These are phyloP conservation scores for Poecilus cupreus DNA, from an alignment of 2,888 invertebrate species.

Conservation along the genomic window DNA sequence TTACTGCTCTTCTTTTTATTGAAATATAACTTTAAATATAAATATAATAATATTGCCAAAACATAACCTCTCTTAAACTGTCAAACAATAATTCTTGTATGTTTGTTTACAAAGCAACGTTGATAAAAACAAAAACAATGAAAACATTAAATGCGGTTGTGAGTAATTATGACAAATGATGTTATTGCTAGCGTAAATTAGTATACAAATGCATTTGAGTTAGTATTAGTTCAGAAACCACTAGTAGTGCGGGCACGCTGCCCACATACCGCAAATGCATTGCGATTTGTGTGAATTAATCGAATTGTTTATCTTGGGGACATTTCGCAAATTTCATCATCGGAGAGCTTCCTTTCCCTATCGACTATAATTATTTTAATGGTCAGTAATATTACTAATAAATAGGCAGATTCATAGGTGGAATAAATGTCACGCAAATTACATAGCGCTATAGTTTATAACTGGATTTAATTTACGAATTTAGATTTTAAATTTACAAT, in stretches of 20 bases:
- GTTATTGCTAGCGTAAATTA: not conserved
- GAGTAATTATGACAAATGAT: not conserved
- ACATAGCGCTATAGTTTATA: too few relatives aligned
- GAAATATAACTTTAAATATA: not conserved
- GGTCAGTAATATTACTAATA: too few relatives aligned
- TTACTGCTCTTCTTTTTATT: not conserved
- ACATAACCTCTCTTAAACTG: too few relatives aligned
- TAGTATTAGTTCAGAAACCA: not conserved
- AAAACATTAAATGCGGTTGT: not conserved
- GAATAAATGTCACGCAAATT: too few relatives aligned
- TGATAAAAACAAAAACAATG: conserved; percentile 2
- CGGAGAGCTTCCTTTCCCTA: not conserved
- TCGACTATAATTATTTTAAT: too few relatives aligned
- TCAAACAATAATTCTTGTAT: not conserved
- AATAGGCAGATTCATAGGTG: too few relatives aligned
- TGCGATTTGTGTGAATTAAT: conserved; percentile 14
- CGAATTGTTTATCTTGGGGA: not conserved
- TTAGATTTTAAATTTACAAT: too few relatives aligned
- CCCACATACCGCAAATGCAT: conserved; percentile 30
- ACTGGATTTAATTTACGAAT: too few relatives aligned
- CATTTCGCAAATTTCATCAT: conserved; percentile 7
- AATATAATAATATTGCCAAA: too few relatives aligned
- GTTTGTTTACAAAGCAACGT: not conserved
- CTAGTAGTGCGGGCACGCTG: not conserved
- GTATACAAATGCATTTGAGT: not conserved